Conservation (phyloP, 2,113 vertebrate species). For the Pogona vitticeps region DNA sequence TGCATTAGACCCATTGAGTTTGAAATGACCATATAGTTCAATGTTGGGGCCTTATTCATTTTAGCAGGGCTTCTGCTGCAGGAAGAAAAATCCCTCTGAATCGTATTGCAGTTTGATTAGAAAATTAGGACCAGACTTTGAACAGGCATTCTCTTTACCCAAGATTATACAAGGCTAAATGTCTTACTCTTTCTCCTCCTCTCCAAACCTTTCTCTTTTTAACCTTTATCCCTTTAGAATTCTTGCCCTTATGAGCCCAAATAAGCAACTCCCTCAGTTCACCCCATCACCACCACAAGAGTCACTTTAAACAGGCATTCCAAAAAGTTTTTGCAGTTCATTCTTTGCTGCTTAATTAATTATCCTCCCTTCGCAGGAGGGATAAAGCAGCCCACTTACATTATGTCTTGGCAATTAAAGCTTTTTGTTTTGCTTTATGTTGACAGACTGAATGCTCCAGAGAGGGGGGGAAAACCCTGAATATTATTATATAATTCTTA, state of each 20-base stretch:
- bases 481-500: conserved; percentile 16
- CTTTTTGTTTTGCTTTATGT: background rate
- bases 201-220: conserved; percentile 5
- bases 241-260: conserved; percentile 58
- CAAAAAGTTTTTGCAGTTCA: conserved; percentile 59
- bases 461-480: background rate
- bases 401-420: conserved; percentile 39
- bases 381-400: conserved; percentile 24
- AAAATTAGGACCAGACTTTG: background rate
- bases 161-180: background rate
- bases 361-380: conserved; percentile 40
- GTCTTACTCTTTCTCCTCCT: background rate
- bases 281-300: conserved; percentile 56
- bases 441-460: conserved; percentile 32
- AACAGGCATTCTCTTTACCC: background rate
- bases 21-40: no score
- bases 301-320: conserved; percentile 62
- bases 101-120: background rate
- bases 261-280: conserved; percentile 41
- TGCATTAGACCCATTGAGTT: background rate
- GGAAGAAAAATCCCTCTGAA: no score
- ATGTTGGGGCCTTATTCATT: no score
- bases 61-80: no score
- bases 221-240: conserved; percentile 55
- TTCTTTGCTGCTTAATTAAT: conserved; percentile 57